A percentile compares a stretch with the other conserved stretches of the same genome.
Conservation (phyloP, 92 coral and sea anemone species). For the Palythoa heliodiscus region DNA sequence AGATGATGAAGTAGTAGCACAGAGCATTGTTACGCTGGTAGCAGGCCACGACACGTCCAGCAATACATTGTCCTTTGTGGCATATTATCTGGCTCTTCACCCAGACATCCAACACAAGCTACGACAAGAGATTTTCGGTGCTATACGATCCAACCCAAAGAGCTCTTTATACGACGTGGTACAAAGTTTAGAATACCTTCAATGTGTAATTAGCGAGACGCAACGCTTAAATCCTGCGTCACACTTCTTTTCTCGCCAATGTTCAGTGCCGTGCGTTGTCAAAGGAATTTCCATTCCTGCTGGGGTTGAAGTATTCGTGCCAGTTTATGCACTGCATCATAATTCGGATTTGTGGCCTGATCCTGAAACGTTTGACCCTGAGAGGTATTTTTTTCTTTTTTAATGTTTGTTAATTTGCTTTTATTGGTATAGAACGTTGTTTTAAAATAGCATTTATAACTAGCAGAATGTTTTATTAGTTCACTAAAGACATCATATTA, state of each 20-base stretch:
- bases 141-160: constrained; percentile 11
- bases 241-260: constrained; percentile 36
- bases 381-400: neutral
- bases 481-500: no score
- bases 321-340: constrained; percentile 38
- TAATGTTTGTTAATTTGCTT: no score
- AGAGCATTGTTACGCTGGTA: constrained; percentile 30
- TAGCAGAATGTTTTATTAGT: no score
- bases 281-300: constrained; percentile 15
- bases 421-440: no score
- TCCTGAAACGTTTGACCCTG: constrained; percentile 31
- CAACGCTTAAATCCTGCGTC: constrained; percentile 43
- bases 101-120: constrained; percentile 28
- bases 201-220: constrained; percentile 27
- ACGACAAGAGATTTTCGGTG: constrained; percentile 19
- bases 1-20: constrained; percentile 28
- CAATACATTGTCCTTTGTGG: constrained; percentile 32
- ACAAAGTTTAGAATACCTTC: constrained; percentile 14
- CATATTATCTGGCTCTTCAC: constrained; percentile 30
- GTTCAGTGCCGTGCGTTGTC: constrained; percentile 12
- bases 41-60: constrained; percentile 38
- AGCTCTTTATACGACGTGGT: constrained; percentile 16
- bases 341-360: constrained; percentile 29
- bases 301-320: constrained; percentile 24
- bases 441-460: no score